Conservation (phyloP, 2,113 vertebrate genomes). For the Salvator merianae region DNA sequence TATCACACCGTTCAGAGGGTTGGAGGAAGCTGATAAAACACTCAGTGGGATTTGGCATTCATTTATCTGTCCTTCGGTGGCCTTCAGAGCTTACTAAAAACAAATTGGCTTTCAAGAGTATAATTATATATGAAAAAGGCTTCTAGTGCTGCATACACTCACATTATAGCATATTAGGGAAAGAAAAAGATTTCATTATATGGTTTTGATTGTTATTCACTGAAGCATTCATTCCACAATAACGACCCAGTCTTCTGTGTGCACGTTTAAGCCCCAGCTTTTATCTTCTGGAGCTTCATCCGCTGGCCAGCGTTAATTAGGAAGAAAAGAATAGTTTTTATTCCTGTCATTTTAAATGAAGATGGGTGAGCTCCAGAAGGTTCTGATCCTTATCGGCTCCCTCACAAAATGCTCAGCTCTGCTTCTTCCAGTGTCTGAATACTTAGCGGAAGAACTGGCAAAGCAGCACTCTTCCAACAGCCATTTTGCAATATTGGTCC, state of each 20-base stretch:
- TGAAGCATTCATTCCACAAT: constrained; percentile 71
- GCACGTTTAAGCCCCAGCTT: constrained; percentile 66
- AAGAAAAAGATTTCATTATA: constrained; percentile 71
- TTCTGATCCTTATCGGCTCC: constrained; percentile 56
- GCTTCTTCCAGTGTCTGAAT: constrained; percentile 34
- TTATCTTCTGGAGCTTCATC: constrained; percentile 61
- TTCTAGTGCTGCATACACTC: constrained; percentile 67
- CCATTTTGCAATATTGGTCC: not conserved
- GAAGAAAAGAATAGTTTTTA: constrained; percentile 60
- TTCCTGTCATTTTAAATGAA: constrained; percentile 59
- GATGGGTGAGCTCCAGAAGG: constrained; percentile 56
- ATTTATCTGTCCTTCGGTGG: constrained; percentile 77
- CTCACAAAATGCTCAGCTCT: constrained; percentile 36
- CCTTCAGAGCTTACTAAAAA: constrained; percentile 69
- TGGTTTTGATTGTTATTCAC: constrained; percentile 71
- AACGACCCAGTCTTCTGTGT: constrained; percentile 55
- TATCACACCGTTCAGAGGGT: constrained; percentile 61
- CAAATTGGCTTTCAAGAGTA: constrained; percentile 63
- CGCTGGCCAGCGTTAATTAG: constrained; percentile 66
- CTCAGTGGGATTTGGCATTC: constrained; percentile 70
- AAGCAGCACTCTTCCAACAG: not conserved
- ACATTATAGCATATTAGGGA: constrained; percentile 70
- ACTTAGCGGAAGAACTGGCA: constrained; percentile 5
- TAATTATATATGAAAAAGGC: constrained; percentile 73
- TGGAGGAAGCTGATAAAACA: constrained; percentile 74